These are phyloP conservation scores for Amphiduros pacificus DNA, from an alignment of 2,888 invertebrate species.

Conservation along the genomic window DNA sequence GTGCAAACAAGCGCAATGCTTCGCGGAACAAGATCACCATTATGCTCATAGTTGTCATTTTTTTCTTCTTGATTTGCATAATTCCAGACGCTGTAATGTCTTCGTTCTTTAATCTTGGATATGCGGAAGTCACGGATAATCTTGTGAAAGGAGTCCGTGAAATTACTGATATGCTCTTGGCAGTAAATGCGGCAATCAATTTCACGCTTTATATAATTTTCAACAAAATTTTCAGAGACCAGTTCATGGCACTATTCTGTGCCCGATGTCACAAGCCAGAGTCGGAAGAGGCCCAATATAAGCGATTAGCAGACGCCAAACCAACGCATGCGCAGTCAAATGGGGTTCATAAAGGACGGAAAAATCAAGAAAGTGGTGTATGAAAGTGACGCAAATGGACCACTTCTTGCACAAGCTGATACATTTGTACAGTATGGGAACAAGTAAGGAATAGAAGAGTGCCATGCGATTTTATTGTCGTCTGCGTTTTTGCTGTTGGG, in stretches of 20 bases:
- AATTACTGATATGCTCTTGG: slow-evolving; percentile 55
- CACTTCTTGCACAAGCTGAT: too few species aligned
- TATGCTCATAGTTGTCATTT: slow-evolving; percentile 54
- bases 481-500: too few species aligned
- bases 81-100: slow-evolving; percentile 58
- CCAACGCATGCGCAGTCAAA: too few species aligned
- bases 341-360: too few species aligned
- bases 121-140: slow-evolving; percentile 50
- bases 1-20: slow-evolving; percentile 39
- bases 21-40: slow-evolving; percentile 54
- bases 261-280: slow-evolving; percentile 1
- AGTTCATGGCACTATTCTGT: slow-evolving; percentile 47
- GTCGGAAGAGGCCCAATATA: slow-evolving; percentile 11
- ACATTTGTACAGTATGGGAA: too few species aligned
- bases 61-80: slow-evolving; percentile 55
- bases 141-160: slow-evolving; percentile 53
- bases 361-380: too few species aligned
- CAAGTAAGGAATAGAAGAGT: too few species aligned
- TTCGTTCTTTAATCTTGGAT: slow-evolving; percentile 55
- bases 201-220: slow-evolving; percentile 55
- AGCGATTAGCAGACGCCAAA: slow-evolving; percentile 3
- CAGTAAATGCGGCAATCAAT: slow-evolving; percentile 55
- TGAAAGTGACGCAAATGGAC: too few species aligned
- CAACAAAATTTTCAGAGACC: slow-evolving; percentile 50
- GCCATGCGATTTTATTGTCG: too few species aligned